A percentile compares a stretch with the other conserved stretches of the same genome.
phyloP scores from a whole-genome alignment of 2,113 vertebrate genomes.

The Sinocyclocheilus anophthalmus region DNA sequence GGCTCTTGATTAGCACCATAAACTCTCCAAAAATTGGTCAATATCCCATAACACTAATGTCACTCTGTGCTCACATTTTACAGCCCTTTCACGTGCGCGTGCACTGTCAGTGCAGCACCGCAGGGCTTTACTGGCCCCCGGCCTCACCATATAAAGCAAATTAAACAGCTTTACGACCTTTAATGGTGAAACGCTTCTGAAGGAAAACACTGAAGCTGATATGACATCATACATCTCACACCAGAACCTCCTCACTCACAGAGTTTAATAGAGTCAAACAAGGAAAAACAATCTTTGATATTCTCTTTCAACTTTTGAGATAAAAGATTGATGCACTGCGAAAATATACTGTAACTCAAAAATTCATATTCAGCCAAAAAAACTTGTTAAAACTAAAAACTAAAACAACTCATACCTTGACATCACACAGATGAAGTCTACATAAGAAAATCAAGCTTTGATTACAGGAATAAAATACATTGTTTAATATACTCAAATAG shows the following conservation, averaged over 20 bases:
- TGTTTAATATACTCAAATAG: not conserved
- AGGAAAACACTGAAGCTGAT: conserved; percentile 13
- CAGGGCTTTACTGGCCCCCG: conserved; percentile 11
- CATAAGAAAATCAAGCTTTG: not conserved
- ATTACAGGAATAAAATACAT: not conserved
- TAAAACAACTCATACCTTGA: too few relatives aligned
- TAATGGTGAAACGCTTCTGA: conserved; percentile 15
- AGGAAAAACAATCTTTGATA: not conserved
- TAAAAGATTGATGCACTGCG: not conserved
- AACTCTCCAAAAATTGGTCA: conserved; percentile 73
- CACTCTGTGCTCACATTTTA: conserved; percentile 65
- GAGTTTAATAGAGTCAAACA: too few relatives aligned
- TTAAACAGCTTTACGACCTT: conserved; percentile 29
- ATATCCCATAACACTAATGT: conserved; percentile 79
- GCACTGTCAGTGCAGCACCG: not conserved
- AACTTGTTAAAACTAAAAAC: too few relatives aligned
- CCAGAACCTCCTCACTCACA: not conserved
- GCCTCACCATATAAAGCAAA: not conserved
- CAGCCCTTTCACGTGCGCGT: not conserved
- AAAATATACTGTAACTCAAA: not conserved
- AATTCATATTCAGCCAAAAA: not conserved
- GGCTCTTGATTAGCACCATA: conserved; percentile 75
- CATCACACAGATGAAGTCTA: too few relatives aligned
- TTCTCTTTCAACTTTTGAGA: not conserved
- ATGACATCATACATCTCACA: conserved; percentile 5